Conservation (phyloP, 1,140 invertebrate genomes). For the Lasioglossum baleicum region DNA sequence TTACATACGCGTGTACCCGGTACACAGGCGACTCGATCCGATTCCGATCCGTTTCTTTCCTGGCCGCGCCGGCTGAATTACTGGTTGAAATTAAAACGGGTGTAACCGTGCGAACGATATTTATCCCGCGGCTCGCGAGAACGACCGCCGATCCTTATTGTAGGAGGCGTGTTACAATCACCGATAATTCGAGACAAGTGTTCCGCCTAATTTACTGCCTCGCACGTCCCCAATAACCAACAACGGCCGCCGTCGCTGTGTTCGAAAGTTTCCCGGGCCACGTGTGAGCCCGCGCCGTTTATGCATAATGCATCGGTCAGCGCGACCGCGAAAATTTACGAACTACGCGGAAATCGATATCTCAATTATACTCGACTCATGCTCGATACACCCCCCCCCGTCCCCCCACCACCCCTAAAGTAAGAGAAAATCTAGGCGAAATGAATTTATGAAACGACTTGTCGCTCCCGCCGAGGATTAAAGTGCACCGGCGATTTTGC, state of each 20-base stretch:
- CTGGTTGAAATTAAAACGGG: slow-evolving; percentile 14
- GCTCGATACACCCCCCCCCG: no score
- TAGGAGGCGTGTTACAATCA: slow-evolving; percentile 24
- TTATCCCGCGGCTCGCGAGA: not conserved
- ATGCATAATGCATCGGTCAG: slow-evolving; percentile 39
- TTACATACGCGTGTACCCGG: not conserved
- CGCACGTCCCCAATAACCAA: slow-evolving; percentile 7
- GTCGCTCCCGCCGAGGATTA: no score
- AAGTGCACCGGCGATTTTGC: no score
- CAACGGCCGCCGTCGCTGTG: not conserved
- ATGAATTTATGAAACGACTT: no score
- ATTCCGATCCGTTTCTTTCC: not conserved
- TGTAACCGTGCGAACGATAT: slow-evolving; percentile 14
- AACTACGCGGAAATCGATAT: slow-evolving; percentile 24
- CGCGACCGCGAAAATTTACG: slow-evolving; percentile 35
- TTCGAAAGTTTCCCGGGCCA: slow-evolving; percentile 18
- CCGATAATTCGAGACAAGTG: slow-evolving; percentile 43
- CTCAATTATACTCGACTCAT: slow-evolving; percentile 18
- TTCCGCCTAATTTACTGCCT: slow-evolving; percentile 42
- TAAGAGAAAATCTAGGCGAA: no score
- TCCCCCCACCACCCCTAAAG: no score
- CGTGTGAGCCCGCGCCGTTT: not conserved
- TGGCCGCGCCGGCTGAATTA: not conserved
- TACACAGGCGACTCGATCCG: no score
- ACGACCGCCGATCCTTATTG: slow-evolving; percentile 19